Evolutionary conservation across 2,888 invertebrate species (phyloP).

Genomic region (Orthosia gracilis): DNA sequence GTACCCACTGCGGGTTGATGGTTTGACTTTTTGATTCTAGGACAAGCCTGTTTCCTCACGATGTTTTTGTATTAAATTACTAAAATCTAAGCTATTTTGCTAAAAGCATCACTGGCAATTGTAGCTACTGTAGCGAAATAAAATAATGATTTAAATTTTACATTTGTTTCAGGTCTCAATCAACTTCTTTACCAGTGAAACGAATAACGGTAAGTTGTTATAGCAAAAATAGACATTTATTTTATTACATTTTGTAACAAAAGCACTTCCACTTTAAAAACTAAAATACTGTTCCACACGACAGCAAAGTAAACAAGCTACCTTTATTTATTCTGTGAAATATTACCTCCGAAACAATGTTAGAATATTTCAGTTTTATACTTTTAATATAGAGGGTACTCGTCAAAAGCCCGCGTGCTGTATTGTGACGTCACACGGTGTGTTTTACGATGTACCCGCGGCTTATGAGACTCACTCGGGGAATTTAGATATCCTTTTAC

Average conservation of each 20-base stretch:
- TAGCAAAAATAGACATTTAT: background rate
- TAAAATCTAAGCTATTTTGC: too few species aligned
- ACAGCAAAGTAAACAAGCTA: constrained; percentile 24
- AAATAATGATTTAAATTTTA: background rate
- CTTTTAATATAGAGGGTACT: constrained; percentile 61
- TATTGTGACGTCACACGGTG: constrained; percentile 65
- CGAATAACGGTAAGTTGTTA: constrained; percentile 18
- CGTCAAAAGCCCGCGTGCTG: constrained; percentile 46
- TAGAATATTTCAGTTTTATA: constrained; percentile 62
- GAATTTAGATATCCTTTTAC: constrained; percentile 60
- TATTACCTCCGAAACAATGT: constrained; percentile 56
- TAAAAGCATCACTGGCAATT: too few species aligned
- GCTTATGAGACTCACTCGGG: constrained; percentile 54
- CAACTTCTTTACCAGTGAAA: background rate
- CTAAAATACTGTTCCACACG: constrained; percentile 15
- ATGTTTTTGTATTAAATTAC: too few species aligned
- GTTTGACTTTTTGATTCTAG: too few species aligned
- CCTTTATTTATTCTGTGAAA: constrained; percentile 45
- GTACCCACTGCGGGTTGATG: too few species aligned
- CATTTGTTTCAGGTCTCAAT: constrained; percentile 40
- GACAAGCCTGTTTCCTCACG: too few species aligned
- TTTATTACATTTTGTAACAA: background rate
- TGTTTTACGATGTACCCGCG: constrained; percentile 65
- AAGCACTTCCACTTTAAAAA: constrained; percentile 2
- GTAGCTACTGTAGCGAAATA: too few species aligned